Evolutionary conservation across 2,113 vertebrate genomes (phyloP).

Genomic region (Rynchops niger): DNA sequence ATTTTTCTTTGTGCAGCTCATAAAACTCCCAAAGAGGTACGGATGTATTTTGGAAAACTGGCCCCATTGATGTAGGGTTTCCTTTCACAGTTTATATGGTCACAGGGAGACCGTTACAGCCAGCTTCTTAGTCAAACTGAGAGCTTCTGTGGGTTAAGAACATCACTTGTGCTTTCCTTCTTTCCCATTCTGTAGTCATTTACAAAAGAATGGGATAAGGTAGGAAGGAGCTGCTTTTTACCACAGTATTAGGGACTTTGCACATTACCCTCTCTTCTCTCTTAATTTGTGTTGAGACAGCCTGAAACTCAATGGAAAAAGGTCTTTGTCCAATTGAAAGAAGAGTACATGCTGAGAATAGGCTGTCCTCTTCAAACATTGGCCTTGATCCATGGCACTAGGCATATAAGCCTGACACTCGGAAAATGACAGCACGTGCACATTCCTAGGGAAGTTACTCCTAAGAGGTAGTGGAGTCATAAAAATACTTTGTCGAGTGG

Average conservation of each 20-base stretch:
- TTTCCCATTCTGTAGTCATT: neutral
- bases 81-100: neutral
- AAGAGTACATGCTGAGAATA: neutral
- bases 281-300: neutral
- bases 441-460: neutral
- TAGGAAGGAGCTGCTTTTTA: neutral
- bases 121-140: neutral
- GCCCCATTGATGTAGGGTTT: neutral
- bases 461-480: neutral
- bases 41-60: neutral
- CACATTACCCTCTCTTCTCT: neutral
- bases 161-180: neutral
- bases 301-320: neutral
- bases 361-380: neutral
- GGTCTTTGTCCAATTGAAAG: neutral
- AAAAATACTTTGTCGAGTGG: neutral
- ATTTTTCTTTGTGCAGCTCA: slow-evolving; percentile 99
- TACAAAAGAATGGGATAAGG: neutral
- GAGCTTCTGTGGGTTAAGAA: neutral
- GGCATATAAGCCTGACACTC: neutral
- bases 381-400: neutral
- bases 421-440: accelerated
- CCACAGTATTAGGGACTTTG: neutral
- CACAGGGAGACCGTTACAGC: neutral
- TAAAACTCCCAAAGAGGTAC: slow-evolving; percentile 98